Evolutionary conservation across 2,888 invertebrate species (phyloP).

Genomic region (Protonemura montana): DNA sequence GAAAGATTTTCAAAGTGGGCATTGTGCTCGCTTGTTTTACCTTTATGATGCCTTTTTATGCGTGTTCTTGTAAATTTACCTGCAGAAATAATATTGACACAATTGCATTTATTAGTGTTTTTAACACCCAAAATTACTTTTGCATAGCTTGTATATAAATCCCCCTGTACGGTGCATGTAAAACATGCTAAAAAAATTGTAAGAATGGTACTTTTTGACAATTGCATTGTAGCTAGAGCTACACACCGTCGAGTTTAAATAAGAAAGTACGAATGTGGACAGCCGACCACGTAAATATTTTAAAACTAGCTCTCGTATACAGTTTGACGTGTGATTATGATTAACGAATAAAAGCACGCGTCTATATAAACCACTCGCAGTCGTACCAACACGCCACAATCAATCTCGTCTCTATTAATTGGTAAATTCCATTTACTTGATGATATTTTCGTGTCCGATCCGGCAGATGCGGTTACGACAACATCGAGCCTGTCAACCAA

Average conservation of each 20-base stretch:
- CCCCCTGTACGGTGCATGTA: background rate
- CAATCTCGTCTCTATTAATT: background rate
- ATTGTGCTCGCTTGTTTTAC: no score
- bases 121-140: background rate
- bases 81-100: background rate
- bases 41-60: no score
- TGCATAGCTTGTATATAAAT: background rate
- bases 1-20: no score
- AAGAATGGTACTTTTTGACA: background rate
- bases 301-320: background rate
- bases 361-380: no score
- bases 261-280: background rate
- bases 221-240: background rate
- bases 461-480: conserved; percentile 8
- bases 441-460: conserved; percentile 1
- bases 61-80: background rate
- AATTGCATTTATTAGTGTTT: background rate
- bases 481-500: background rate
- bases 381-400: background rate
- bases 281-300: background rate
- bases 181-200: background rate
- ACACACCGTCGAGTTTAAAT: background rate
- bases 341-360: background rate
- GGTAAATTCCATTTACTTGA: conserved; percentile 4
- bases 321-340: background rate